phyloP scores from a whole-genome alignment of 2,797 vertebrate species.

The Mastacembelus armatus region DNA sequence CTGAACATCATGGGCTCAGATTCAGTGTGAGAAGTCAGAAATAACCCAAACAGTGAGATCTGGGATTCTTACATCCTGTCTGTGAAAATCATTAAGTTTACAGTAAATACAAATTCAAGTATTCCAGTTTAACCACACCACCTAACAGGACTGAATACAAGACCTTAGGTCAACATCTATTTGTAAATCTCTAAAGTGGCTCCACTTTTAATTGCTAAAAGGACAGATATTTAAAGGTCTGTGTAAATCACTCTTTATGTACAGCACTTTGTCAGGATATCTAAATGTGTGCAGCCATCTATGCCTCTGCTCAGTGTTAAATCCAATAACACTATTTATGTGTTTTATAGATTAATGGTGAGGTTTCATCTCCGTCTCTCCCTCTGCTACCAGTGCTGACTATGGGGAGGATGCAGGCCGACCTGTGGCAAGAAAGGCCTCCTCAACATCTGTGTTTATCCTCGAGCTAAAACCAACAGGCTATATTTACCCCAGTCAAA shows the following conservation, averaged over 20 bases:
- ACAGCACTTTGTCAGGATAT: slow-evolving; percentile 39
- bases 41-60: slow-evolving; percentile 32
- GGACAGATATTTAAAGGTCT: slow-evolving; percentile 10
- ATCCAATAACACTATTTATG: slow-evolving; percentile 57
- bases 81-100: slow-evolving; percentile 23
- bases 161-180: slow-evolving; percentile 27
- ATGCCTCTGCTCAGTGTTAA: slow-evolving; percentile 46
- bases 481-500: slow-evolving; percentile 87
- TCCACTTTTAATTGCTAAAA: slow-evolving; percentile 43
- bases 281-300: slow-evolving; percentile 38
- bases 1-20: not conserved
- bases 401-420: slow-evolving; percentile 66
- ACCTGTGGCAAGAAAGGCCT: slow-evolving; percentile 78
- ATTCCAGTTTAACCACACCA: slow-evolving; percentile 3
- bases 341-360: slow-evolving; percentile 52
- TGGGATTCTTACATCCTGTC: slow-evolving; percentile 8
- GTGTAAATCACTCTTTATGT: slow-evolving; percentile 55
- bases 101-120: slow-evolving; percentile 11
- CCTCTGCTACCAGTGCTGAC: slow-evolving; percentile 57
- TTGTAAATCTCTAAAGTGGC: slow-evolving; percentile 24
- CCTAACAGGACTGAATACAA: not conserved
- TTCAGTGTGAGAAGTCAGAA: slow-evolving; percentile 36
- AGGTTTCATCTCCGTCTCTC: slow-evolving; percentile 41
- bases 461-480: slow-evolving; percentile 83
- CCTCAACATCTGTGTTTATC: slow-evolving; percentile 88